Percentiles rank a stretch among this genome's conserved stretches.
phyloP scores from a whole-genome alignment of 2,888 invertebrate species.

The Argynnis bischoffii region DNA sequence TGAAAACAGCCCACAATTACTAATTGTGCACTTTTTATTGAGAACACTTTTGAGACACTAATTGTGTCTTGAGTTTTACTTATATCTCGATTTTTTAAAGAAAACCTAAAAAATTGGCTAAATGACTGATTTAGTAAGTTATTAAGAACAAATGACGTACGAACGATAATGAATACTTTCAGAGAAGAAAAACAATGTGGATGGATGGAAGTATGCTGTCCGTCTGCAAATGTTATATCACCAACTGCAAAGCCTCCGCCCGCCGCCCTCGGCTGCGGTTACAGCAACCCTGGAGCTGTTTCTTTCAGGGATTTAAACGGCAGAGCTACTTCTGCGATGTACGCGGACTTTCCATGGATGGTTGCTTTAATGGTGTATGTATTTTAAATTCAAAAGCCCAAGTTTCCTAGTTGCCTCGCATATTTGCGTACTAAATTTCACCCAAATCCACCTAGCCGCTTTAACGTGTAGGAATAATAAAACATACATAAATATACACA shows the following conservation, averaged over 20 bases:
- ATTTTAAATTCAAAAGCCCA: not conserved
- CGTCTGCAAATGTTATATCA: not conserved
- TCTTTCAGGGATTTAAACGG: not conserved
- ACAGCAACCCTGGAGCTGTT: constrained; percentile 18
- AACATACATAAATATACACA: no score
- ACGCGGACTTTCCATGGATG: constrained; percentile 41
- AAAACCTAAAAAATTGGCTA: no score
- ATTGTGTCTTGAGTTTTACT: no score
- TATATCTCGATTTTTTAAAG: no score
- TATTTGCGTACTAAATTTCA: not conserved
- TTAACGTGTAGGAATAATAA: no score
- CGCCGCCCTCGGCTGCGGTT: constrained; percentile 12
- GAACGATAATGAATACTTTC: not conserved
- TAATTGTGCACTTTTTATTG: no score
- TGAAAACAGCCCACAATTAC: no score
- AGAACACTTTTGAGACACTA: no score
- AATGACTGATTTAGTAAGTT: no score
- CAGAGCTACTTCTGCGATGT: constrained; percentile 28
- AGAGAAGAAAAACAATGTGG: not conserved
- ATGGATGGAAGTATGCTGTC: constrained; percentile 12
- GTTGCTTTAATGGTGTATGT: constrained; percentile 36
- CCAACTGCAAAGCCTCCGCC: not conserved
- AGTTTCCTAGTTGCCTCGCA: not conserved
- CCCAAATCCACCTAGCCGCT: no score
- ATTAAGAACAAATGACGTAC: no score